These are phyloP conservation scores for Origma solitaria DNA, from an alignment of 2,113 vertebrate genomes.

Conservation along the genomic window DNA sequence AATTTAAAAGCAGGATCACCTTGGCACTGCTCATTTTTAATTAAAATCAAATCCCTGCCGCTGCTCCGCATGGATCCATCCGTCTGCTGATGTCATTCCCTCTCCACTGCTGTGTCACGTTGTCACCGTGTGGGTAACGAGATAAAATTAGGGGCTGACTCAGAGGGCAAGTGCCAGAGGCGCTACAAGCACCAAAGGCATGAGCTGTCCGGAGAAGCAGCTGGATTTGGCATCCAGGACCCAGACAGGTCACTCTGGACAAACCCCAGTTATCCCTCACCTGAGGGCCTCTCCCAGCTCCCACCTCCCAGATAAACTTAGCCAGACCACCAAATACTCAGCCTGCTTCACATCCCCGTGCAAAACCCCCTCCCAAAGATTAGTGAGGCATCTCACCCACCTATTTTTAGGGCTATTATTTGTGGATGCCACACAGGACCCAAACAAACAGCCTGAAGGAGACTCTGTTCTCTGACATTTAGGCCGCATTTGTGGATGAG, in stretches of 20 bases:
- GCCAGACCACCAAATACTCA: background rate
- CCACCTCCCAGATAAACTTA: background rate
- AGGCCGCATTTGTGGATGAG: background rate
- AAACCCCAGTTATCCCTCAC: background rate
- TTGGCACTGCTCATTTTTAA: background rate
- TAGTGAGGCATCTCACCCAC: background rate
- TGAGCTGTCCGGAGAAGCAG: background rate
- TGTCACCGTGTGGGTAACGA: background rate
- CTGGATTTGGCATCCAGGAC: background rate
- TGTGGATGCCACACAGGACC: background rate
- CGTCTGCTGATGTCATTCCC: background rate
- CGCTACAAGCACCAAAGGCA: background rate
- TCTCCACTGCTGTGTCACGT: background rate
- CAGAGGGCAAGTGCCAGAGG: background rate
- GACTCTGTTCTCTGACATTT: conserved; percentile 46
- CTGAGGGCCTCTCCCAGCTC: background rate
- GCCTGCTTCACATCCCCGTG: fast-evolving
- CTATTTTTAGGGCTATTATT: conserved; percentile 55
- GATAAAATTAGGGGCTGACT: conserved; percentile 42
- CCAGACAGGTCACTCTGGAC: background rate
- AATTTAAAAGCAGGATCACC: background rate
- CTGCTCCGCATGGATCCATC: background rate
- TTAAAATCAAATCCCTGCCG: background rate
- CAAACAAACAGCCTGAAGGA: background rate
- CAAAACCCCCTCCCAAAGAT: background rate